phyloP scores from a whole-genome alignment of 2,113 vertebrate species.

The Sebastes fasciatus region DNA sequence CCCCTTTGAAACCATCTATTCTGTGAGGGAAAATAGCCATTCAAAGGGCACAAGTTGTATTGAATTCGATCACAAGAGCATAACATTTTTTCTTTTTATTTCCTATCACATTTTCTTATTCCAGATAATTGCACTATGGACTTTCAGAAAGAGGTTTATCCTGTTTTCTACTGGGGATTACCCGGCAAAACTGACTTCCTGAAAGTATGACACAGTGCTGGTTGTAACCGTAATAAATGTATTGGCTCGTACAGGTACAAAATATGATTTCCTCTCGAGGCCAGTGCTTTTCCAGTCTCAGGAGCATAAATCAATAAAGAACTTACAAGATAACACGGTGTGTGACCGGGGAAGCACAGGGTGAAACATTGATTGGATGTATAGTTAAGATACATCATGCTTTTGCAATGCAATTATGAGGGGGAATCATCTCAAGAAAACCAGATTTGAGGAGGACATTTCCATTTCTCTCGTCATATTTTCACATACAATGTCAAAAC shows the following conservation, averaged over 20 bases:
- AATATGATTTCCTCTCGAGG: constrained; percentile 51
- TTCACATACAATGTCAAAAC: constrained; percentile 11
- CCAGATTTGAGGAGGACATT: not conserved
- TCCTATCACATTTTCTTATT: constrained; percentile 24
- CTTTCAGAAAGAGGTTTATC: constrained; percentile 24
- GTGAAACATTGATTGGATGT: constrained; percentile 39
- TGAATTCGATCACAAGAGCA: constrained; percentile 52
- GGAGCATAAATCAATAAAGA: constrained; percentile 65
- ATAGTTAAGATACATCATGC: constrained; percentile 8
- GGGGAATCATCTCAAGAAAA: not conserved
- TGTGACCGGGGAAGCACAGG: constrained; percentile 35
- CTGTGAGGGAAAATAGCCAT: constrained; percentile 25
- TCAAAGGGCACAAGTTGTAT: constrained; percentile 52
- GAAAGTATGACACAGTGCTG: constrained; percentile 32
- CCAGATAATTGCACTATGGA: constrained; percentile 33
- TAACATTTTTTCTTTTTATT: constrained; percentile 8
- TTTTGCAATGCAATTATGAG: constrained; percentile 9
- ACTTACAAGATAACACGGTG: constrained; percentile 31
- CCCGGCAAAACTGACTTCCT: constrained; percentile 33
- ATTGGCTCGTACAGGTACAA: constrained; percentile 45
- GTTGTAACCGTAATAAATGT: constrained; percentile 51
- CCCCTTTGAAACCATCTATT: constrained; percentile 49
- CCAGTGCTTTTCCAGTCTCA: constrained; percentile 30
- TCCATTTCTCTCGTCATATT: not conserved
- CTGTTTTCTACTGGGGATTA: constrained; percentile 44